Conservation (phyloP, 2,797 vertebrate genomes). For the Alauda arvensis region DNA sequence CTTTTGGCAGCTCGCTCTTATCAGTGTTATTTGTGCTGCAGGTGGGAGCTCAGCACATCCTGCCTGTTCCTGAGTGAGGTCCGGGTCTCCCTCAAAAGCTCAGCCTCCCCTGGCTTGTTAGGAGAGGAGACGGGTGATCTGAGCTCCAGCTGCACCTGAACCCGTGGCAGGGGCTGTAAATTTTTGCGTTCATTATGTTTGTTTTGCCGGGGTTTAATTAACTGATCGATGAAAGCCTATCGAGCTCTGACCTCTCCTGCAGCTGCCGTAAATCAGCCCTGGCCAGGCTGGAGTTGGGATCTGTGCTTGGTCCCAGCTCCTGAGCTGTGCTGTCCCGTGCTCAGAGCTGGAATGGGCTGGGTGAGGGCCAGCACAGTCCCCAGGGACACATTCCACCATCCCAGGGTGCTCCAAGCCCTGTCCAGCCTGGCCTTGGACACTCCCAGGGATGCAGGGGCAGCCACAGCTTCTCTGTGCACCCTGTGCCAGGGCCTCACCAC, state of each 20-base stretch:
- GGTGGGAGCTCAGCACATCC: rapidly evolving
- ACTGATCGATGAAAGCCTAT: slow-evolving; percentile 51
- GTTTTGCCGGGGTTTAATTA: slow-evolving; percentile 61
- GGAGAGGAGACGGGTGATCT: neutral
- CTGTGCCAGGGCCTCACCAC: neutral
- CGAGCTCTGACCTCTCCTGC: slow-evolving; percentile 50
- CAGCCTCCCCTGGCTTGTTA: neutral
- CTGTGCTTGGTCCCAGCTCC: neutral
- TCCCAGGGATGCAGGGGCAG: neutral
- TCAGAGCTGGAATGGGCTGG: neutral
- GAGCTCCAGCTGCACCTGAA: slow-evolving; percentile 23
- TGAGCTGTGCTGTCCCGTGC: neutral
- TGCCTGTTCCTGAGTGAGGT: rapidly evolving
- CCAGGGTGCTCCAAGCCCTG: rapidly evolving
- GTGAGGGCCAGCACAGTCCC: neutral
- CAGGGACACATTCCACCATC: neutral
- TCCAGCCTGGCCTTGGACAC: neutral
- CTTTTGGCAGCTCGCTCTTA: rapidly evolving
- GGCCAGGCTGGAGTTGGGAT: neutral
- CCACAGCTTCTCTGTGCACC: neutral
- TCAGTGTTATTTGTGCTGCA: rapidly evolving
- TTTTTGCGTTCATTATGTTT: slow-evolving; percentile 46
- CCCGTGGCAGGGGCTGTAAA: neutral
- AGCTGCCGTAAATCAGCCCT: slow-evolving; percentile 36
- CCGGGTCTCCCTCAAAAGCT: neutral